Percentiles rank a stretch among this genome's conserved stretches.
phyloP scores from a whole-genome alignment of 2,113 vertebrate genomes.

The Notechis scutatus region DNA sequence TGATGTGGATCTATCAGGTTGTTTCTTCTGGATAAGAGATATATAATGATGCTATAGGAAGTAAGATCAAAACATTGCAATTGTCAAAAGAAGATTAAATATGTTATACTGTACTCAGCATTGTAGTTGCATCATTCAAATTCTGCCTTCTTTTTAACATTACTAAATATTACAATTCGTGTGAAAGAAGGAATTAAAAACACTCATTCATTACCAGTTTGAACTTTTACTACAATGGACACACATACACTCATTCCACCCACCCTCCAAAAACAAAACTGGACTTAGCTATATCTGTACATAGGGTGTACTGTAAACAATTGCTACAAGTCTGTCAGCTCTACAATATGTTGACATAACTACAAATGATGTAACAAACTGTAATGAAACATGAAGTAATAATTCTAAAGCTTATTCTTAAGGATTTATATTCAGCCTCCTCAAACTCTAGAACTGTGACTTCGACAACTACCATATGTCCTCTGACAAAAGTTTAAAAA shows the following conservation, averaged over 20 bases:
- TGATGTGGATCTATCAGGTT: neutral
- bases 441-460: neutral
- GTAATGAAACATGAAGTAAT: neutral
- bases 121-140: neutral
- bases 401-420: neutral
- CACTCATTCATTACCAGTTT: neutral
- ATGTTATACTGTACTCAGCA: neutral
- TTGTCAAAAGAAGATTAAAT: neutral
- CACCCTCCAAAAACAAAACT: neutral
- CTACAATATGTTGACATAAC: neutral
- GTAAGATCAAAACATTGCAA: neutral
- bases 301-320: neutral
- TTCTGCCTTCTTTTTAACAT: neutral
- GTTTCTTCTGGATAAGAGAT: neutral
- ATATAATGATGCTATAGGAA: neutral
- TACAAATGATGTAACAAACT: neutral
- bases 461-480: neutral
- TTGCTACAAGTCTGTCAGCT: neutral
- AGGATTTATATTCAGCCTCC: neutral
- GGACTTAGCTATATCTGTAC: neutral
- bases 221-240: neutral
- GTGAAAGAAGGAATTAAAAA: neutral
- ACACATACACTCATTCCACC: neutral
- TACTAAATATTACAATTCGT: neutral
- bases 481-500: neutral